Percentiles rank a stretch among this genome's conserved stretches.
Conservation (phyloP, 2,797 vertebrate genomes). For the Pelobates cultripes region DNA sequence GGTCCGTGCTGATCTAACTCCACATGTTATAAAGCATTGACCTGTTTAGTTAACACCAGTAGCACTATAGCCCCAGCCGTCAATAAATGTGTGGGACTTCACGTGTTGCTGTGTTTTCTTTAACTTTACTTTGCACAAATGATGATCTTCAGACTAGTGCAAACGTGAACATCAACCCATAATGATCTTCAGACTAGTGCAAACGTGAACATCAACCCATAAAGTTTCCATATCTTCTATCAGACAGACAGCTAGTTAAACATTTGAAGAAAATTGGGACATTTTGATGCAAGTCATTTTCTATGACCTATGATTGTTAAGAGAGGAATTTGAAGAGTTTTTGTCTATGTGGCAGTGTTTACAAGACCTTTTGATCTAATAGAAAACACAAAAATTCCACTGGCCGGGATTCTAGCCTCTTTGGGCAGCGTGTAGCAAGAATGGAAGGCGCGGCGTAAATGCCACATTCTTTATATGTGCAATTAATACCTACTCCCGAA, state of each 20-base stretch:
- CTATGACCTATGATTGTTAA: background rate
- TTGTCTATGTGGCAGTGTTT: conserved; percentile 31
- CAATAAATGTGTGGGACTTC: too few species aligned
- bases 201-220: too few species aligned
- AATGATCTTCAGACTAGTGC: too few species aligned
- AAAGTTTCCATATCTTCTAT: too few species aligned
- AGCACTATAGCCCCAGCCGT: too few species aligned
- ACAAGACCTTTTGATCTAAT: conserved; percentile 7
- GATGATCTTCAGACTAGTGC: too few species aligned
- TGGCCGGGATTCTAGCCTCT: conserved; percentile 1
- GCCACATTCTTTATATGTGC: conserved; percentile 2
- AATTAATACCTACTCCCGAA: conserved; percentile 30
- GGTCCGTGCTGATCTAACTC: too few species aligned
- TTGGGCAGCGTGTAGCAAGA: conserved; percentile 24
- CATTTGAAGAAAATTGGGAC: background rate
- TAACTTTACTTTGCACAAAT: too few species aligned
- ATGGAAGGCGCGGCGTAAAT: conserved; percentile 1
- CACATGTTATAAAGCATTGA: too few species aligned
- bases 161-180: too few species aligned
- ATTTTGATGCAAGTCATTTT: background rate
- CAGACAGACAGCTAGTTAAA: background rate
- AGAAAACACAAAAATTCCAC: conserved; percentile 11
- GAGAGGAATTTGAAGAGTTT: conserved; percentile 2
- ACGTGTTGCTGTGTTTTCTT: too few species aligned
- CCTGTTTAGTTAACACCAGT: too few species aligned